These are phyloP conservation scores for Acipenser ruthenus DNA, from an alignment of 2,797 vertebrate species.

Conservation along the genomic window DNA sequence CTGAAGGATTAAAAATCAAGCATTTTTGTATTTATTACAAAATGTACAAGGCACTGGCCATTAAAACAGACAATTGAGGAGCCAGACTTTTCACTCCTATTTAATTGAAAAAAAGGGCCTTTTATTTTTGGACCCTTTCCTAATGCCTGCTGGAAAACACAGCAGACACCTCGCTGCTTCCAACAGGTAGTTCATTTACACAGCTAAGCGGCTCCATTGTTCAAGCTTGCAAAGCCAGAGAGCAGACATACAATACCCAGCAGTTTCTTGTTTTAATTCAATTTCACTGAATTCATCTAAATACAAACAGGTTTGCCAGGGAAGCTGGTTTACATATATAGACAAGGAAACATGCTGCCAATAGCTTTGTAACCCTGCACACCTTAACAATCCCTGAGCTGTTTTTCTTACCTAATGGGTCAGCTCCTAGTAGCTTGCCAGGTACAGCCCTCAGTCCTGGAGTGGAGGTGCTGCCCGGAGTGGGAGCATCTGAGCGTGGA, in stretches of 20 bases:
- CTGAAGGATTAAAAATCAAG: neutral
- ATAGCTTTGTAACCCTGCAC: conserved; percentile 1
- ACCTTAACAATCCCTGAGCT: neutral
- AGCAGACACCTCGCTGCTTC: neutral
- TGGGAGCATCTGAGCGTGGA: conserved; percentile 87
- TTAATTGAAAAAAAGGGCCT: neutral
- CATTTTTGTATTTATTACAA: neutral
- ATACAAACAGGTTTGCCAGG: conserved; percentile 3
- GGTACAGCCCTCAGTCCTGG: conserved; percentile 88
- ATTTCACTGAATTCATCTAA: conserved; percentile 8
- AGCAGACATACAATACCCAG: neutral
- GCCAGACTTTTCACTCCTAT: neutral
- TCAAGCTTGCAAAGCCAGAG: conserved; percentile 4
- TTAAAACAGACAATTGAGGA: neutral
- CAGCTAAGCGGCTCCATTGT: conserved; percentile 15
- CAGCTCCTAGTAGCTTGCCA: conserved; percentile 90
- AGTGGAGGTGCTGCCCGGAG: conserved; percentile 92
- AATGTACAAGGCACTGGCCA: neutral
- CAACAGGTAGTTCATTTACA: conserved; percentile 15
- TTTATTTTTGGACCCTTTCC: neutral
- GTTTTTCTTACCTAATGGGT: conserved; percentile 80
- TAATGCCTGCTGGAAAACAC: neutral
- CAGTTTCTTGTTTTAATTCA: conserved; percentile 7
- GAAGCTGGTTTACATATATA: conserved; percentile 9
- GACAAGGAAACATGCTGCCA: conserved; percentile 3